Percentiles rank a stretch among this genome's conserved stretches.
Conservation (phyloP, 2,797 vertebrate genomes). For the Rachycentron canadum region DNA sequence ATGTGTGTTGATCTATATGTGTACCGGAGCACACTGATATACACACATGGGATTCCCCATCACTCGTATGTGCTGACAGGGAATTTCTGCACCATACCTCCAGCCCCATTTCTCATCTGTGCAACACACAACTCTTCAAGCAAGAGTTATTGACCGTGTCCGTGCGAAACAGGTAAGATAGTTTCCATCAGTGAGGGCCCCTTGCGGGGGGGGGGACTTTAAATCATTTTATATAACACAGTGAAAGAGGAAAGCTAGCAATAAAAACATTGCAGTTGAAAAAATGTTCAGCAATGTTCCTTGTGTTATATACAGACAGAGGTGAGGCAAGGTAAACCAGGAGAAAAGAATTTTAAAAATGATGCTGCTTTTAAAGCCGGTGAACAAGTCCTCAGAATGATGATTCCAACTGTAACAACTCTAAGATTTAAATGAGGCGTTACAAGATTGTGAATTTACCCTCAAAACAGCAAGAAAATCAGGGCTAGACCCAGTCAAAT, state of each 20-base stretch:
- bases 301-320: too few relatives aligned
- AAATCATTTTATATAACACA: not conserved
- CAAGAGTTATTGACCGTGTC: conserved; percentile 13
- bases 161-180: conserved; percentile 14
- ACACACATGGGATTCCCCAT: conserved; percentile 33
- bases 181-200: conserved; percentile 4
- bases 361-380: not conserved
- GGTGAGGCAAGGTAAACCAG: not conserved
- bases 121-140: conserved; percentile 17
- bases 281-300: not conserved
- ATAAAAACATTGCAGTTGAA: not conserved
- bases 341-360: not conserved
- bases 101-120: conserved; percentile 26
- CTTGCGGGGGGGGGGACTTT: not conserved
- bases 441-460: not conserved
- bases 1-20: not conserved
- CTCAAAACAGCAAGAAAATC: not conserved
- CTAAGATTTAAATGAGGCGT: not conserved
- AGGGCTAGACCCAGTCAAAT: not conserved
- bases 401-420: not conserved
- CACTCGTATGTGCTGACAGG: conserved; percentile 36
- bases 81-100: conserved; percentile 34
- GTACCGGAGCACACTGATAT: conserved; percentile 17
- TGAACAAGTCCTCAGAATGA: not conserved
- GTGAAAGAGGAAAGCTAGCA: not conserved